Percentiles rank a stretch among this genome's conserved stretches.
These are phyloP conservation scores for Chrysotoxum bicinctum DNA, from an alignment of 2,888 invertebrate genomes.

Conservation along the genomic window DNA sequence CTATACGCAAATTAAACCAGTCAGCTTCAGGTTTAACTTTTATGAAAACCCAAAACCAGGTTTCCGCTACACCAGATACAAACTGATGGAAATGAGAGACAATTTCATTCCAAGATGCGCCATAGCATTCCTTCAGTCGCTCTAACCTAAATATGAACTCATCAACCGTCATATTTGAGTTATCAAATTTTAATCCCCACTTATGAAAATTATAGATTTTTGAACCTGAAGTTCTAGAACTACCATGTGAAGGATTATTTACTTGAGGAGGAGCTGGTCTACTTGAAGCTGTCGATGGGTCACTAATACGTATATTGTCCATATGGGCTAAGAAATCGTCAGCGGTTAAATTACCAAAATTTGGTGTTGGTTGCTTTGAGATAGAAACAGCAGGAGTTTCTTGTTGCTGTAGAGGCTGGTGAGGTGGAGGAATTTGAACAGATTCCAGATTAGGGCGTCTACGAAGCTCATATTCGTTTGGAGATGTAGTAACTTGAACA, in stretches of 20 bases:
- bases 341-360: no score
- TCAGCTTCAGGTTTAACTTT: neutral
- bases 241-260: no score
- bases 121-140: neutral
- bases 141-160: conserved; percentile 5
- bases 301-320: no score
- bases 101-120: neutral
- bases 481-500: neutral
- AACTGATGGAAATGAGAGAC: conserved; percentile 3
- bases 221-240: no score
- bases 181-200: neutral
- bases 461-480: neutral
- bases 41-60: neutral
- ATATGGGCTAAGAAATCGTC: no score
- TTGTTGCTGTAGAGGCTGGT: no score
- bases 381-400: no score
- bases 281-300: no score
- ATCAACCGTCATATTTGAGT: neutral
- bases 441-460: neutral
- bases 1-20: no score
- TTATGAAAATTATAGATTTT: neutral
- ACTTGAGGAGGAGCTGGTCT: no score
- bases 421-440: no score
- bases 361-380: no score
- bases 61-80: neutral